phyloP scores from a whole-genome alignment of 1,140 invertebrate species.

The Eueides isabella region DNA sequence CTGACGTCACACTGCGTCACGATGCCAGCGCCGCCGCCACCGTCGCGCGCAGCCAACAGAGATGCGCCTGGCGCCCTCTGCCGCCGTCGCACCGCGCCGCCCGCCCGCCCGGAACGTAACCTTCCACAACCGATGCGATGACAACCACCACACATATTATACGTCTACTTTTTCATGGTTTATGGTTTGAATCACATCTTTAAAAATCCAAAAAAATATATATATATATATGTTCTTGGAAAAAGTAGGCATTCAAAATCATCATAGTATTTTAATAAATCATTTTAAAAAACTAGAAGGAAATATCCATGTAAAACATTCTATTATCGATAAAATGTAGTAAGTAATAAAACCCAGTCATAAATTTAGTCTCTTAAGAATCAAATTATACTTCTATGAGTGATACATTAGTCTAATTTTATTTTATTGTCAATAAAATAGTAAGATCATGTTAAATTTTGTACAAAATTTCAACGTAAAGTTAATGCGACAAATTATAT shows the following conservation, averaged over 20 bases:
- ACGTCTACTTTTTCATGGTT: neutral
- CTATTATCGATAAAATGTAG: neutral
- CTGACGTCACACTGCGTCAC: constrained; percentile 83
- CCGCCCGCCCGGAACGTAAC: constrained; percentile 60
- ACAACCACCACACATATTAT: constrained; percentile 49
- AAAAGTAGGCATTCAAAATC: too few relatives aligned
- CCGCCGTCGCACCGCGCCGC: constrained; percentile 43
- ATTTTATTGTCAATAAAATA: neutral
- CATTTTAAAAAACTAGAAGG: neutral
- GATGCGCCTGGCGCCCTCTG: constrained; percentile 50
- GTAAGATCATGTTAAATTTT: neutral
- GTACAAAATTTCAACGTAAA: neutral
- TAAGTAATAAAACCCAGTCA: neutral
- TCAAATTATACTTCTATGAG: neutral
- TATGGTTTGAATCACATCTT: too few relatives aligned
- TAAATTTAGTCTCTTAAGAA: neutral
- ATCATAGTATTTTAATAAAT: neutral
- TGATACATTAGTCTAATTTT: neutral
- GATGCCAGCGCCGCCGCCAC: constrained; percentile 76
- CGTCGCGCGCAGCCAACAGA: constrained; percentile 62
- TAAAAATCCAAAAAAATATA: too few relatives aligned
- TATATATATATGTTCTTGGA: too few relatives aligned
- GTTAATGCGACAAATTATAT: neutral
- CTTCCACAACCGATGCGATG: constrained; percentile 71
- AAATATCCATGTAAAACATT: neutral